Evolutionary conservation across 2,797 vertebrate species (phyloP), one percentile per base, ranked within the genome.

Genomic region (Esox lucius): DNA sequence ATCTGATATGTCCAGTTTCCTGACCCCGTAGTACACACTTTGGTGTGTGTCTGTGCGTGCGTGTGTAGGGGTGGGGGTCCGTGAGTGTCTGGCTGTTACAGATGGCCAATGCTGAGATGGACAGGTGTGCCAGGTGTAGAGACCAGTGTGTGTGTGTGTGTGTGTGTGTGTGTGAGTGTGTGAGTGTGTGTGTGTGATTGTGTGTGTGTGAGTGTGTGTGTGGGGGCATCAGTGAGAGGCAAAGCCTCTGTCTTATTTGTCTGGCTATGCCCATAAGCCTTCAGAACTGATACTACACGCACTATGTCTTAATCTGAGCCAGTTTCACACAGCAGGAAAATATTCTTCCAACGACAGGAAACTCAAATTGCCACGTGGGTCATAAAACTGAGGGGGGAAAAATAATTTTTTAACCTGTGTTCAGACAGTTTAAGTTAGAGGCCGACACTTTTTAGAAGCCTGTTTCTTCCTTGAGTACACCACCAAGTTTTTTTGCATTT

Each of bases 181-280:
- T 71, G 69, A 73, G 66, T 68, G 70, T 68, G 48, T 51, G 64
- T 64, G 64, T 75, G 65, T 69, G 65, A 72, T 65, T 75, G 70
- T 42, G 70, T 64, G 51, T 64, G 28, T 31, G 73, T 42, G 73
- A 80, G 81, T 28, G 64, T 71, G 71, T 12, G 56, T 64, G 59
- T 17, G 72, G 35, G 65, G 15, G 33, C 19, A 66, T 39, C 66
- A 48, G 67, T 75, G 73, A 42, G 24, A 8, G 5, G 26, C 7
- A 15, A 26, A 64, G 61, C 51, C 51, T 53, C 49, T 8, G 2
- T 56, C 7, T n/a, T 46, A 22, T 33, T n/a, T 31, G 15, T 42
- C 67, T 68, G 35, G 33, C 35, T 67, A 42, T 13, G 42, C 24
- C 68, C 62, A 48, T 17, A 69, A 22, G n/a, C 46, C 42, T 69